Evolutionary conservation across 23 tunicate genomes (phyloP).

Genomic region (Halocynthia aurantium): DNA sequence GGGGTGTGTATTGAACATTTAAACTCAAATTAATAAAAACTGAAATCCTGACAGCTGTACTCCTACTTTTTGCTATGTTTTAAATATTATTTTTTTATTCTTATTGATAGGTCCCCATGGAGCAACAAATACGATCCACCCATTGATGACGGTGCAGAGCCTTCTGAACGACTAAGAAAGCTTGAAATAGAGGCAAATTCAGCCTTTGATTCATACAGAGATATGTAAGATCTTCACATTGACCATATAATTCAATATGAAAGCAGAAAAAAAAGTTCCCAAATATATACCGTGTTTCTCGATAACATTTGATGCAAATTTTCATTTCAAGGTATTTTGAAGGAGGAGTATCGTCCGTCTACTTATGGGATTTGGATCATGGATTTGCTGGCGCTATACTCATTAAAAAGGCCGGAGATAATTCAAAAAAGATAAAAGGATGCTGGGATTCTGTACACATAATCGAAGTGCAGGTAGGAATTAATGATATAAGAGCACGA

Average conservation of each 20-base stretch:
- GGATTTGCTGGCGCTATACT: constrained; percentile 99
- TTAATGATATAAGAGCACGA: no score
- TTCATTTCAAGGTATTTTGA: constrained; percentile 73
- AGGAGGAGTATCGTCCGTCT: constrained; percentile 97
- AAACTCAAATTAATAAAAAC: no score
- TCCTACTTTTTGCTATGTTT: not conserved
- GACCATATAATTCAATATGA: not conserved
- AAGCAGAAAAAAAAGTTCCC: not conserved
- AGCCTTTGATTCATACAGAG: constrained; percentile 96
- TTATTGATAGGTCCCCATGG: constrained; percentile 76
- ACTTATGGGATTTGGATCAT: constrained; percentile 92
- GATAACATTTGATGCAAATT: no score
- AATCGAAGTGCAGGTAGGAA: constrained; percentile 78
- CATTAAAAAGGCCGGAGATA: constrained; percentile 94
- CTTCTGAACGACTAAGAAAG: constrained; percentile 78
- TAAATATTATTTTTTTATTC: not conserved
- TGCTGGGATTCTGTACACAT: constrained; percentile 99
- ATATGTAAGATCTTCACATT: constrained; percentile 48
- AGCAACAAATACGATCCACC: constrained; percentile 89
- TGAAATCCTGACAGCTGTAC: no score
- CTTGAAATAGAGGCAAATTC: constrained; percentile 74
- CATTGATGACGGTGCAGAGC: constrained; percentile 92
- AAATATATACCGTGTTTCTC: no score
- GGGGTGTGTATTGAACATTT: no score
- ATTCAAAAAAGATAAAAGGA: constrained; percentile 84